Base-by-base conservation (phyloP, 1,140 invertebrate genomes). In the Drosophila chauvacae region DNA sequence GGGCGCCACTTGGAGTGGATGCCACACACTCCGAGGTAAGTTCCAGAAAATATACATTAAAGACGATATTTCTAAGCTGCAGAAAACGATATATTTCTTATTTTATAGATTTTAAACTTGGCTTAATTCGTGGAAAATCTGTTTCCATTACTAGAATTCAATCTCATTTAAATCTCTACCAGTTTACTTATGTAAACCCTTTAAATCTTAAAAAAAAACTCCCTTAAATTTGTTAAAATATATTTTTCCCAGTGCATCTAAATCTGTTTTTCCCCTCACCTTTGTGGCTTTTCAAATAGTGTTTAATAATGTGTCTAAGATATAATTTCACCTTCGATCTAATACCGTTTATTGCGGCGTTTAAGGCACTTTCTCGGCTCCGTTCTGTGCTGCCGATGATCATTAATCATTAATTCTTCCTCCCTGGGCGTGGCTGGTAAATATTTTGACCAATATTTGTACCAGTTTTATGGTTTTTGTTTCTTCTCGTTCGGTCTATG, bases 401-500 rank as follows among this genome's bases (percentile, higher is more conserved):
- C 84, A 88, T 88, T 84, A 81, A 88, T 84, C 84, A 48, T 48
- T 28, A 28, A 48, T 10, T 47, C 20, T 10, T 33, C 56, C 50
- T 71, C 35, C 41, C 28, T 84, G 66, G 64, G 79, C 70, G 69
- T 61, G 75, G 79, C 73, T 71, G 69, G 72, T 90, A 88, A 88
- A 84, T 90, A 88, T 88, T 90, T 90, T 90, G 84, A 90, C 81
- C 84, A 84, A 88, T 84, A 87, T 84, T 88, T 84, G 76, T 84
- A 53, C 68, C 53, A 78, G 58, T 64, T 51, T 69, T 66, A 47
- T 68, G 28, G 50, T 60, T 84, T 71, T 48, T 77, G 75, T 88
- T 88, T 77, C 83, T 81, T 44, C 76, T 60, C 68, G 62, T 39
- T 45, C 84, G 79, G 60, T 57, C 74, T 65, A 68, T 74, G 75